phyloP scores from a whole-genome alignment of 1,140 invertebrate genomes.

The Neodiprion fabricii region DNA sequence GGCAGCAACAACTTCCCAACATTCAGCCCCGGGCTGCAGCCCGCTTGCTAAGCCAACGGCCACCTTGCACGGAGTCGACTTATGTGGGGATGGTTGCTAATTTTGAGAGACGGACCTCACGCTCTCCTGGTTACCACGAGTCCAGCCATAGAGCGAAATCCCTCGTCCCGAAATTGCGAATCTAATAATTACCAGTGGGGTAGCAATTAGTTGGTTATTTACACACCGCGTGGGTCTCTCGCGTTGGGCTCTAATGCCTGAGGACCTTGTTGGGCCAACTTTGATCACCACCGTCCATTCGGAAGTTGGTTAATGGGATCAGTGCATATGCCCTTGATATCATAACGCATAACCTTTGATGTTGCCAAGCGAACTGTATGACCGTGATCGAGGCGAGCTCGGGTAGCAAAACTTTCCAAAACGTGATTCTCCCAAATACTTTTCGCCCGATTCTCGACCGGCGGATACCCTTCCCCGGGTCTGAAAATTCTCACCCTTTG shows the following conservation, averaged over 20 bases:
- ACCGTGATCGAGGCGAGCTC: too few species aligned
- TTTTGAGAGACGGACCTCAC: too few species aligned
- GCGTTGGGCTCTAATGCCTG: background rate
- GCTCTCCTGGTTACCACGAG: too few species aligned
- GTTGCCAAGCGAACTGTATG: background rate
- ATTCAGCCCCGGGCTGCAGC: too few species aligned
- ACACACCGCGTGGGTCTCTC: background rate
- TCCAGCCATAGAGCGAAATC: background rate
- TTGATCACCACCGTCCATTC: background rate
- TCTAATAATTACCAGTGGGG: background rate
- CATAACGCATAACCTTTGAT: background rate
- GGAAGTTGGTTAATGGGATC: background rate
- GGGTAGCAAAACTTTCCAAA: too few species aligned
- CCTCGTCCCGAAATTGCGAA: background rate
- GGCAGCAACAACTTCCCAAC: background rate
- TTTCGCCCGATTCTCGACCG: too few species aligned
- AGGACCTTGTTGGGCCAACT: background rate
- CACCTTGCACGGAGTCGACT: too few species aligned
- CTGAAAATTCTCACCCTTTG: too few species aligned
- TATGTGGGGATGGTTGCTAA: too few species aligned
- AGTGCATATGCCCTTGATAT: background rate
- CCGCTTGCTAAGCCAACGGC: too few species aligned
- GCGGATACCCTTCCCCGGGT: too few species aligned
- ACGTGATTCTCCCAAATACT: too few species aligned
- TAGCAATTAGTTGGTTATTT: background rate